Base-by-base conservation (phyloP, 2,113 vertebrate genomes). In the Scalopus aquaticus region DNA sequence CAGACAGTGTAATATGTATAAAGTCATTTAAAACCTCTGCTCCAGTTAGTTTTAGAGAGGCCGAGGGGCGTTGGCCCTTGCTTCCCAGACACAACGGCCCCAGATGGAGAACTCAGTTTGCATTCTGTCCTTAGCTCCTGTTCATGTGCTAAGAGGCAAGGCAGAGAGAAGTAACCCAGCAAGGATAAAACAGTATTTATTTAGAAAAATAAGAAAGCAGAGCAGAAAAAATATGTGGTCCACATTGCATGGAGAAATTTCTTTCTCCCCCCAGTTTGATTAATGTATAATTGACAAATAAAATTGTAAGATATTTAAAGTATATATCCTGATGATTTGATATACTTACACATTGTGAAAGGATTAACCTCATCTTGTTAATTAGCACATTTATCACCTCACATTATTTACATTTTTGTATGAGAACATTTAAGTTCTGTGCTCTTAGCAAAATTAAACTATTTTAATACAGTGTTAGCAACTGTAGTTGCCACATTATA, bases 271-370 rank as follows among this genome's bases (percentile, higher is more conserved):
- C 37, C 12, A 60, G 12, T 17, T 92, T 87, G n/a, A 54, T 5
- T 70, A 44, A 79, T n/a, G 28, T 79, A 49, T 49, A 64, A 51
- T 42, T 62, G 17, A 73, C 80, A 49, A 73, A 81, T 54, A 16
- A 54, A 54, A 80, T 72, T 58, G 24, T 70, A 58, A 70, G 64
- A 80, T 44, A 58, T 49, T 81, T 90, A 37, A 72, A 49, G 77
- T 49, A 12, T 62, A 16, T 39, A 49, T 28, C 4, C n/a, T 49
- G 16, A 76, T 37, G 56, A 88, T 35, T 62, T 64, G 17, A 49
- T 73, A 32, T 9, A 65, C 1, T 64, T 51, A 39, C 22, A 51
- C 26, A 51, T 73, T 49, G 17, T 81, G 69, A 91, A 82, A 82
- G 5, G 8, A 39, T 82, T 39, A 46, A 26, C 42, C 49, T n/a